phyloP scores from a whole-genome alignment of 2,797 vertebrate species.

The Epinephelus malabaricus region DNA sequence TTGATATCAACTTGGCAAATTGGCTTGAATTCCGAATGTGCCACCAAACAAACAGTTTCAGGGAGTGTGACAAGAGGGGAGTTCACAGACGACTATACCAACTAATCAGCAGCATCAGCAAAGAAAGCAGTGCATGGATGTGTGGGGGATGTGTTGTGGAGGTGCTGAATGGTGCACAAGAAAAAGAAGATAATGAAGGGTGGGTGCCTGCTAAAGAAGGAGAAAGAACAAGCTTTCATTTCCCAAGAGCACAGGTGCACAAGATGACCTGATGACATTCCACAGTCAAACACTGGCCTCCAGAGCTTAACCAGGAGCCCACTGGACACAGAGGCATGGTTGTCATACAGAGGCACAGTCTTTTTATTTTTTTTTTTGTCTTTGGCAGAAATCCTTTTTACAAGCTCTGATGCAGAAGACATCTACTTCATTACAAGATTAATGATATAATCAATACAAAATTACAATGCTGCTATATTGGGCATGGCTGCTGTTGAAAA shows the following conservation, averaged over 20 bases:
- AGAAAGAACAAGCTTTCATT: no score
- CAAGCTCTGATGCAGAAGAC: constrained; percentile 27
- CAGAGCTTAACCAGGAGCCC: not conserved
- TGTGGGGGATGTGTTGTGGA: no score
- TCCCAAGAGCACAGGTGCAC: not conserved
- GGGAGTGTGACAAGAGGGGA: no score
- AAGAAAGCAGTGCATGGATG: no score
- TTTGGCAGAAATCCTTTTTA: not conserved
- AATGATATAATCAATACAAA: constrained; percentile 56
- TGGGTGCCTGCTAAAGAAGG: no score
- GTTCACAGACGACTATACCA: no score
- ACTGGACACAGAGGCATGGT: not conserved
- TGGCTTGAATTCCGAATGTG: no score
- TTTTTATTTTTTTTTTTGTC: not conserved
- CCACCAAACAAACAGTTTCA: no score
- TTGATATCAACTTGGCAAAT: no score
- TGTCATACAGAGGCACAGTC: not conserved
- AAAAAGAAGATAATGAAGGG: no score
- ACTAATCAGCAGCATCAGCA: no score
- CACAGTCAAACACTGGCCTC: not conserved
- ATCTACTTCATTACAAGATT: constrained; percentile 48
- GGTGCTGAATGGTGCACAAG: no score
- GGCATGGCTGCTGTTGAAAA: constrained; percentile 45
- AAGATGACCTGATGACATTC: not conserved
- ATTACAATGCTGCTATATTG: constrained; percentile 40